phyloP scores from a whole-genome alignment of 2,113 vertebrate genomes.

The Diadophis punctatus region DNA sequence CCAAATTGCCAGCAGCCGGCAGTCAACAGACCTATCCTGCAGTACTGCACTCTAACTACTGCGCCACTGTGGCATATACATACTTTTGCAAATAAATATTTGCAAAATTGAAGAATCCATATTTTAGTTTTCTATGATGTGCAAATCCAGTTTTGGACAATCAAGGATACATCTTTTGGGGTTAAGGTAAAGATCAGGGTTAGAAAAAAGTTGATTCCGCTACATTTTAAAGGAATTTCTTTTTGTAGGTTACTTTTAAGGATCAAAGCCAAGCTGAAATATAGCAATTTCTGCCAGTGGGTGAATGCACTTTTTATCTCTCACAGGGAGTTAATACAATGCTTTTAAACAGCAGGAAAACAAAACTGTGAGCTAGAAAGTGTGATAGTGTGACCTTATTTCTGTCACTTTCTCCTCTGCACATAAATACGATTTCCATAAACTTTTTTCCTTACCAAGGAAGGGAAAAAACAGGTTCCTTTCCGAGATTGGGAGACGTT shows the following conservation, averaged over 20 bases:
- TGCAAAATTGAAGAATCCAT: background rate
- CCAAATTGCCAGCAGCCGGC: no score
- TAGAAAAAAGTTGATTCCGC: background rate
- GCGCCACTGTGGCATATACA: no score
- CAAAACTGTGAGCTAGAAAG: background rate
- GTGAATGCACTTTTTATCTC: background rate
- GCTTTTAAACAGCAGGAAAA: background rate
- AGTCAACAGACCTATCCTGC: no score
- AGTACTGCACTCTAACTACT: no score
- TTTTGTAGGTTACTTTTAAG: background rate
- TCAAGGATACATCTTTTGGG: background rate
- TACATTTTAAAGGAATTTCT: background rate
- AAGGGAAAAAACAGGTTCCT: constrained; percentile 74
- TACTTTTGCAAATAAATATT: background rate
- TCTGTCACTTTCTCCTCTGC: background rate
- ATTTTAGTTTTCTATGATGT: background rate
- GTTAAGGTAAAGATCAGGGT: background rate
- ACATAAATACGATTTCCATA: background rate
- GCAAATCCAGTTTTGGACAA: background rate
- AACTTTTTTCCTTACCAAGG: constrained; percentile 62
- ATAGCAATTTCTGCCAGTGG: background rate
- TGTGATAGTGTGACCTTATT: background rate
- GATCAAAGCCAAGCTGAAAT: background rate
- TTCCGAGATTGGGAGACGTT: constrained; percentile 75
- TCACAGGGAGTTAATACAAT: background rate